These are phyloP conservation scores for Dasypogon diadema DNA, from an alignment of 2,888 invertebrate genomes.

Conservation along the genomic window DNA sequence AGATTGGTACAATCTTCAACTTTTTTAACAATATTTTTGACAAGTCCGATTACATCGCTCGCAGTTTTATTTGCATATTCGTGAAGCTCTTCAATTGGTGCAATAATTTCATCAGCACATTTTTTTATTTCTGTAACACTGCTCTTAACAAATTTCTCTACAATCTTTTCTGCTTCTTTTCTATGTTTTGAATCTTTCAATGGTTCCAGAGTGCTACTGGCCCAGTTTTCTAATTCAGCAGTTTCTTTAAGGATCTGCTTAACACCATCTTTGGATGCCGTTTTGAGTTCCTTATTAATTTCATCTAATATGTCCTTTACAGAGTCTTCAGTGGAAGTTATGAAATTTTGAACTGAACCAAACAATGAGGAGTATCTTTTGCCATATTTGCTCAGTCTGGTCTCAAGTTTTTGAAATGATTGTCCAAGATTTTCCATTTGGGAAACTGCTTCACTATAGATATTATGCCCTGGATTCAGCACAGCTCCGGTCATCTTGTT, in stretches of 20 bases:
- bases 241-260: not conserved
- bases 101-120: not conserved
- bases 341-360: not conserved
- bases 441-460: not conserved
- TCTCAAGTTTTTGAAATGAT: not conserved
- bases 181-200: not conserved
- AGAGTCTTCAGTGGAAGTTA: not conserved
- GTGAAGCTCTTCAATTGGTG: not conserved
- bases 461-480: not conserved
- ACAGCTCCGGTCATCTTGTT: not conserved
- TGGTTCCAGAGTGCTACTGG: not conserved
- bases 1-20: not conserved
- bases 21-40: not conserved
- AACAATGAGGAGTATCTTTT: not conserved
- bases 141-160: not conserved
- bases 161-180: not conserved
- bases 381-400: not conserved
- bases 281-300: not conserved
- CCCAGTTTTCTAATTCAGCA: not conserved
- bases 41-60: not conserved
- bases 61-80: not conserved
- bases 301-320: not conserved
- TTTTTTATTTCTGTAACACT: not conserved
- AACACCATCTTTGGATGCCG: not conserved
- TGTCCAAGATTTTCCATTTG: not conserved